Evolutionary conservation across 2,888 invertebrate species (phyloP).

Genomic region (Sepiola atlantica): DNA sequence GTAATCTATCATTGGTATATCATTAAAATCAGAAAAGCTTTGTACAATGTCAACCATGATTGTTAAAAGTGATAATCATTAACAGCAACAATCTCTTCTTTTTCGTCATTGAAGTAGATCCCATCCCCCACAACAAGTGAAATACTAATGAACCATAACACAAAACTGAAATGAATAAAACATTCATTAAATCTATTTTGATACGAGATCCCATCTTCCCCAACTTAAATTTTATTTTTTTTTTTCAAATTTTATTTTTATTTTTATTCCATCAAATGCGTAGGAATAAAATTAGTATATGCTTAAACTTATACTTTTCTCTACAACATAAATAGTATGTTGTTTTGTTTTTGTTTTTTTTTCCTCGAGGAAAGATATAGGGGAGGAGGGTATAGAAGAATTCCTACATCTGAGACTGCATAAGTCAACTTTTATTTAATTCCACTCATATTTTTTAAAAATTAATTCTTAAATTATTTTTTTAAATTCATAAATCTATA

Average conservation of each 20-base stretch:
- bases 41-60: background rate
- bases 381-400: background rate
- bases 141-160: background rate
- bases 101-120: background rate
- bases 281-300: constrained; percentile 32
- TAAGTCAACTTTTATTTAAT: constrained; percentile 15
- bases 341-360: background rate
- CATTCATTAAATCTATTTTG: constrained; percentile 16
- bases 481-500: background rate
- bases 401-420: background rate
- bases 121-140: background rate
- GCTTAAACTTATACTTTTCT: background rate
- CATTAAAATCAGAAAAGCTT: background rate
- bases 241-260: background rate
- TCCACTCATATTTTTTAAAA: background rate
- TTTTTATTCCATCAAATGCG: background rate
- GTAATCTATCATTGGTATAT: background rate
- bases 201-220: background rate
- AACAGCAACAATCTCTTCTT: too few species aligned
- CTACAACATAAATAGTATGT: background rate
- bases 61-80: background rate
- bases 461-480: background rate
- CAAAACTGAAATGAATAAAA: constrained; percentile 16
- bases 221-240: too few species aligned
- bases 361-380: too few species aligned